phyloP scores from a whole-genome alignment of 2,888 invertebrate species.

The Dinocampus coccinellae region DNA sequence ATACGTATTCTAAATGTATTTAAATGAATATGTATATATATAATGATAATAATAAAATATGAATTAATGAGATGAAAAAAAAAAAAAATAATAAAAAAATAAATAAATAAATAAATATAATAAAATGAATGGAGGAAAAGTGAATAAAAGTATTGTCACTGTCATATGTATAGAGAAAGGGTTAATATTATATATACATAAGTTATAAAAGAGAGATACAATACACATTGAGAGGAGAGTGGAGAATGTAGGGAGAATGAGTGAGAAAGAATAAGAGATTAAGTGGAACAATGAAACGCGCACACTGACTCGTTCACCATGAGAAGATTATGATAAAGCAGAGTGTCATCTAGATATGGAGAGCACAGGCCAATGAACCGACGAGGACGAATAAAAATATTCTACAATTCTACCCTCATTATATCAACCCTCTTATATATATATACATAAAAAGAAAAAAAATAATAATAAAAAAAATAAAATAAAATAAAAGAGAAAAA shows the following conservation, averaged over 20 bases:
- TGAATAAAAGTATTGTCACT: too few species aligned
- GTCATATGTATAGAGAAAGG: too few species aligned
- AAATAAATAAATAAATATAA: too few species aligned
- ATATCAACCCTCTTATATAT: neutral
- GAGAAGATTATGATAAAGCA: constrained; percentile 60
- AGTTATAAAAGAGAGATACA: neutral
- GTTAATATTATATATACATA: too few species aligned
- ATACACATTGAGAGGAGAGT: neutral
- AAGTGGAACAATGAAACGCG: constrained; percentile 48
- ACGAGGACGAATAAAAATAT: constrained; percentile 43
- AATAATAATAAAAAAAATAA: neutral
- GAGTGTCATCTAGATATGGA: constrained; percentile 60
- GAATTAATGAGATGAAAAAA: too few species aligned
- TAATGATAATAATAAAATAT: too few species aligned
- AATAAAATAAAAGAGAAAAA: neutral
- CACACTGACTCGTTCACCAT: constrained; percentile 39
- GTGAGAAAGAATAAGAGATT: neutral
- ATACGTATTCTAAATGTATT: neutral
- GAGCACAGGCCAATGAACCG: constrained; percentile 59
- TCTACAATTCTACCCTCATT: neutral
- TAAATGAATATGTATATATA: too few species aligned
- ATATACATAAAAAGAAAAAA: neutral
- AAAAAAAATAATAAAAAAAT: too few species aligned
- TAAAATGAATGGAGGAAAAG: too few species aligned
- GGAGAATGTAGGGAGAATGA: neutral